These are phyloP conservation scores for Lophotriccus pileatus DNA, from an alignment of 2,797 vertebrate genomes.

Conservation along the genomic window DNA sequence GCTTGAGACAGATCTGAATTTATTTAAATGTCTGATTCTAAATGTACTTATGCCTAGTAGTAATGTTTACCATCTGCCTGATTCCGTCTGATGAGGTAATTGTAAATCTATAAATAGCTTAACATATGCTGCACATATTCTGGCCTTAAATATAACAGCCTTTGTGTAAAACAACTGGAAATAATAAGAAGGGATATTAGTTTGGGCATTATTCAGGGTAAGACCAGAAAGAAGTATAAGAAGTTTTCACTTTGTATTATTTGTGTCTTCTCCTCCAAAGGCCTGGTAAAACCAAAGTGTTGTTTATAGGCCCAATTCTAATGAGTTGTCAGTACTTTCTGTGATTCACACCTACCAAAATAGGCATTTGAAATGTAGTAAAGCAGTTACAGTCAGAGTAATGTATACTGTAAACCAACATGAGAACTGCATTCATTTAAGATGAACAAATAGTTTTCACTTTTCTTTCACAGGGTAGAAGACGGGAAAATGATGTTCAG, in stretches of 20 bases:
- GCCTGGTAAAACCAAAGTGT: not conserved
- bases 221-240: constrained; percentile 58
- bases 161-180: constrained; percentile 79
- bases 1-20: constrained; percentile 84
- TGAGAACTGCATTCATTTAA: not conserved
- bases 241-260: constrained; percentile 62
- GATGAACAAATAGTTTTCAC: constrained; percentile 22
- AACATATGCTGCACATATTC: constrained; percentile 81
- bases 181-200: constrained; percentile 65
- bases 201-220: constrained; percentile 66
- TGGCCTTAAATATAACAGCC: constrained; percentile 75
- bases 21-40: constrained; percentile 84
- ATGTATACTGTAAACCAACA: not conserved
- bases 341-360: not conserved
- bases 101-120: constrained; percentile 78
- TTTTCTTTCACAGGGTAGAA: constrained; percentile 47
- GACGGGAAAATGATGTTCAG: constrained; percentile 9
- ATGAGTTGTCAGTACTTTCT: not conserved
- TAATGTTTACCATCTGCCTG: constrained; percentile 85
- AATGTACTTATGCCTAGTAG: constrained; percentile 79
- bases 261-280: constrained; percentile 36
- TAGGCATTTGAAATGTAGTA: not conserved
- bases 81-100: constrained; percentile 79
- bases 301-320: constrained; percentile 6
- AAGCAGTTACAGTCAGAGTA: constrained; percentile 12